These are phyloP conservation scores for Taphrorychus bicolor DNA, from an alignment of 2,888 invertebrate genomes.

Conservation along the genomic window DNA sequence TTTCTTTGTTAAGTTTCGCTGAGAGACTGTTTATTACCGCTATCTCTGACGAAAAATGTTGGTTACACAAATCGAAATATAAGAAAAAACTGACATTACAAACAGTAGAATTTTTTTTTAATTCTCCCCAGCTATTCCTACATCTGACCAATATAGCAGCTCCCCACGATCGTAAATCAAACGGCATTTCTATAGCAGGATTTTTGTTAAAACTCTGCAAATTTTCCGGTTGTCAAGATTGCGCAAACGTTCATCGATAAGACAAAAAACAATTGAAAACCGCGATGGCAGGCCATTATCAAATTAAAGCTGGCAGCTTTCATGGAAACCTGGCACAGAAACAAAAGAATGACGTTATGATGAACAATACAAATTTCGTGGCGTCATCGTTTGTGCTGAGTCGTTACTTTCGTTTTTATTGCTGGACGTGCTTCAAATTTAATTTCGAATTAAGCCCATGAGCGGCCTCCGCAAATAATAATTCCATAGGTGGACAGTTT, in stretches of 20 bases:
- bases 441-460: not conserved
- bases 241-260: not conserved
- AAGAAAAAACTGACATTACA: too few species aligned
- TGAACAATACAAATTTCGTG: not conserved
- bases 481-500: not conserved
- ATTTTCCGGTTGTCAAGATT: not conserved
- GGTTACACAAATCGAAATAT: too few species aligned
- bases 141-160: too few species aligned
- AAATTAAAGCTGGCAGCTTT: not conserved
- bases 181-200: too few species aligned
- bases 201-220: too few species aligned
- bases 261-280: not conserved
- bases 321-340: not conserved
- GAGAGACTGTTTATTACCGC: too few species aligned
- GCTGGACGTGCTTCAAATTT: not conserved
- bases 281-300: too few species aligned
- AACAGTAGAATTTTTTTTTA: too few species aligned
- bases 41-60: too few species aligned
- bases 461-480: not conserved
- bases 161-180: too few species aligned
- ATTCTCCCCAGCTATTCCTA: too few species aligned
- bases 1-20: too few species aligned
- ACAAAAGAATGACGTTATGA: not conserved
- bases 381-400: not conserved
- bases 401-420: not conserved